Evolutionary conservation across 2,888 invertebrate species (phyloP).

Genomic region (Nowickia ferox): DNA sequence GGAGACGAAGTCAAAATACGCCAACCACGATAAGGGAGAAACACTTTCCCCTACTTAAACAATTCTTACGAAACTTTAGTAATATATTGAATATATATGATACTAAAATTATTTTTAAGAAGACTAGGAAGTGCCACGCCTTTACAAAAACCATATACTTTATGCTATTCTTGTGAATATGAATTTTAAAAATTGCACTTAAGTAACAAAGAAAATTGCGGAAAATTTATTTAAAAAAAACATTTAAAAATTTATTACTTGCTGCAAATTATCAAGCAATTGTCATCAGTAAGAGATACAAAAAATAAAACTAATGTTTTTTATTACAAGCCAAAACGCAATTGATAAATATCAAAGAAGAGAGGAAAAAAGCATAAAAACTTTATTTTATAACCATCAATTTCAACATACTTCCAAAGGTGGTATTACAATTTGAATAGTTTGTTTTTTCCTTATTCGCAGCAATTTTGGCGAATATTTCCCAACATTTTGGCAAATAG

Average conservation of each 20-base stretch:
- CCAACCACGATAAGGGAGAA: too few relatives aligned
- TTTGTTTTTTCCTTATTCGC: slow-evolving; percentile 14
- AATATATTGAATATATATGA: too few relatives aligned
- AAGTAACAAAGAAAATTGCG: not conserved
- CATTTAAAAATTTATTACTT: slow-evolving; percentile 59
- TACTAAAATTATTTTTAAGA: too few relatives aligned
- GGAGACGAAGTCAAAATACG: too few relatives aligned
- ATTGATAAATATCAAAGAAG: slow-evolving; percentile 55
- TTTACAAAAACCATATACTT: too few relatives aligned
- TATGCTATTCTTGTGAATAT: too few relatives aligned
- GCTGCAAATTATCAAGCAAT: slow-evolving; percentile 49
- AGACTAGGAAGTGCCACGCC: too few relatives aligned
- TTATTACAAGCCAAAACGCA: slow-evolving; percentile 29
- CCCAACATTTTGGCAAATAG: slow-evolving; percentile 63
- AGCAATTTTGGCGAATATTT: slow-evolving; percentile 12
- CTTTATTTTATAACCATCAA: slow-evolving; percentile 2
- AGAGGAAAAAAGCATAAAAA: not conserved
- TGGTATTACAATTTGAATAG: slow-evolving; percentile 59
- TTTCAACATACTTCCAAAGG: slow-evolving; percentile 17
- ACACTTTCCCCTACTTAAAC: too few relatives aligned
- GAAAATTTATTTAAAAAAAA: slow-evolving; percentile 49
- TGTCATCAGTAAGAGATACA: slow-evolving; percentile 41
- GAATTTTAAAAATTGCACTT: too few relatives aligned
- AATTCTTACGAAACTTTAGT: too few relatives aligned
- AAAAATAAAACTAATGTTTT: not conserved